phyloP scores from a whole-genome alignment of 2,888 invertebrate genomes.

The Drosophila kanekoi region DNA sequence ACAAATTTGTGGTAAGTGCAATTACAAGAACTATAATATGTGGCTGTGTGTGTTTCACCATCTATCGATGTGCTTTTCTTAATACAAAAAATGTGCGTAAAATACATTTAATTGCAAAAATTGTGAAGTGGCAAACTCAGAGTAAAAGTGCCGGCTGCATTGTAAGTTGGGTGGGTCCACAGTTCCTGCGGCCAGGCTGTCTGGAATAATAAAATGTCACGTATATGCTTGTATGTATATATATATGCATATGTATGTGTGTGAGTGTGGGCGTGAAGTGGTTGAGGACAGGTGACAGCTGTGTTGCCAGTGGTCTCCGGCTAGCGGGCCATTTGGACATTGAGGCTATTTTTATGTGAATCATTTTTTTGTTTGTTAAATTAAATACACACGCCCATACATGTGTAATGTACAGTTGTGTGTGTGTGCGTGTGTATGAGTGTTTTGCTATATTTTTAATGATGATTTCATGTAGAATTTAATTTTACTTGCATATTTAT shows the following conservation, averaged over 20 bases:
- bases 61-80: conserved; percentile 30
- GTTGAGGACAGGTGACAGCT: conserved; percentile 68
- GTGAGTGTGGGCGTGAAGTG: conserved; percentile 49
- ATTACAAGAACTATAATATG: conserved; percentile 6
- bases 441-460: conserved; percentile 62
- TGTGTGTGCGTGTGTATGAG: conserved; percentile 26
- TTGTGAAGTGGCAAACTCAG: conserved; percentile 29
- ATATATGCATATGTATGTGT: conserved; percentile 16
- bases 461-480: conserved; percentile 70
- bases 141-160: conserved; percentile 55
- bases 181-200: conserved; percentile 56
- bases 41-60: conserved; percentile 16
- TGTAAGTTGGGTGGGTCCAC: conserved; percentile 51
- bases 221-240: conserved; percentile 13
- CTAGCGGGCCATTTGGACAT: conserved; percentile 44
- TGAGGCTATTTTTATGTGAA: conserved; percentile 73
- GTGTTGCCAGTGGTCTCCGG: conserved; percentile 31
- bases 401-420: conserved; percentile 22
- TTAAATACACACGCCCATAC: conserved; percentile 47
- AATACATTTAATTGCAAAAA: conserved; percentile 15
- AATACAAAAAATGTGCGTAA: conserved; percentile 52
- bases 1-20: conserved; percentile 54
- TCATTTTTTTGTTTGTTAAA: conserved; percentile 76
- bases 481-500: conserved; percentile 18
- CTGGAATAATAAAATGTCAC: conserved; percentile 50